Conservation (phyloP, 1,140 invertebrate genomes). For the Saxidomus purpurata region DNA sequence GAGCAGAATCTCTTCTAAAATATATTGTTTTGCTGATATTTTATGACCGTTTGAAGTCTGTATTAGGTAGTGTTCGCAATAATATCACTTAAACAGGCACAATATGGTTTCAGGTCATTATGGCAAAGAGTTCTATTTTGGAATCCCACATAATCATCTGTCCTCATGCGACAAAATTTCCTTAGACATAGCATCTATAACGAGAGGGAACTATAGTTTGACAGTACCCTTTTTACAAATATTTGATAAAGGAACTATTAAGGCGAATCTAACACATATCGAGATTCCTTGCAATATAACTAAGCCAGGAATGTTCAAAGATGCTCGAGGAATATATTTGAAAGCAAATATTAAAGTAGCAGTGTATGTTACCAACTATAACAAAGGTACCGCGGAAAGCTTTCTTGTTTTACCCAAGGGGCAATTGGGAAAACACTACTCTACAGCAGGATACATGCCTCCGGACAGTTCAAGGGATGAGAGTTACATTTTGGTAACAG, state of each 20-base stretch:
- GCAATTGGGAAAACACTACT: not conserved
- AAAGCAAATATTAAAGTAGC: not conserved
- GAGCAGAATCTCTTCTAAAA: too few relatives aligned
- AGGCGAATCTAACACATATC: not conserved
- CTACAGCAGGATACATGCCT: not conserved
- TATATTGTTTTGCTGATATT: too few relatives aligned
- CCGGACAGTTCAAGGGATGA: not conserved
- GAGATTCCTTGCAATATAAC: not conserved
- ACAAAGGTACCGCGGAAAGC: not conserved
- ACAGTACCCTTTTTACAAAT: not conserved
- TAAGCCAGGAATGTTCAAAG: not conserved
- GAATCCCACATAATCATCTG: not conserved
- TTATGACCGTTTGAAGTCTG: too few relatives aligned
- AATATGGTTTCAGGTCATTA: slow-evolving; percentile 4
- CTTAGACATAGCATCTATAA: not conserved
- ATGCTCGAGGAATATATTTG: not conserved
- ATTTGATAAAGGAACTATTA: not conserved
- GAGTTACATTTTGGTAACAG: not conserved
- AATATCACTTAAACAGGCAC: too few relatives aligned
- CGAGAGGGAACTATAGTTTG: not conserved
- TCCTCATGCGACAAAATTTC: not conserved
- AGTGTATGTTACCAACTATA: not conserved
- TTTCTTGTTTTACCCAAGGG: not conserved
- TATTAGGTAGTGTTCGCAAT: too few relatives aligned
- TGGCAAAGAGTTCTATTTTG: not conserved